Evolutionary conservation across 2,797 vertebrate species (phyloP), one percentile per base, ranked within the genome.

Genomic region (Zenarchopterus dispar): DNA sequence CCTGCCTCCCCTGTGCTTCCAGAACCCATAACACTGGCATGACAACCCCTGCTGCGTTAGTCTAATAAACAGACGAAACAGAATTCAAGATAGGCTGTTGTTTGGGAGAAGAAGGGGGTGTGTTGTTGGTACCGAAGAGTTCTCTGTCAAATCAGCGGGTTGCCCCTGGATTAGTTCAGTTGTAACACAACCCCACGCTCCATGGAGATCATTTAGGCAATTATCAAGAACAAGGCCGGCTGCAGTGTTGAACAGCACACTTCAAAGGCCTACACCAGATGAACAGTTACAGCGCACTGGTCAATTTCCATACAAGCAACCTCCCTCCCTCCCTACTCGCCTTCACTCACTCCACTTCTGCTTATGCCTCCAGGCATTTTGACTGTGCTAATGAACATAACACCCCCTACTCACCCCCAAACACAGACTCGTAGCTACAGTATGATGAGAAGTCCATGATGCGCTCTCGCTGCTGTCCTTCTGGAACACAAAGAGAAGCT

Each of bases 171-270:
- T 95, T 93, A 92, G 91, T 88, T 90, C 78, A 83, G 89, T 90
- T 93, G 93, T 92, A 92, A 79, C 87, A 75, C 88, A 87, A 88
- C 86, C 86, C 88, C 4, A 47, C 73, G 77, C 92, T 94, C 92
- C 93, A 78, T 74, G 76, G 94, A 94, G 93, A 94, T 93, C 93
- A 93, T 94, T 94, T 95, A 95, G 91, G 91, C 92, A 94, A 95
- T 95, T 95, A 94, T 86, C 91, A 93, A 94, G 93, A 95, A 94
- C 93, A 94, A 94, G 93, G 93, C 84, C 64, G 81, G 86, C 88
- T 81, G 86, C 87, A 85, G 88, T 81, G 92, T 84, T 80, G 84
- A 93, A 91, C 92, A 92, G 90, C 89, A 88, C 89, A 93, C 93
- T 92, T 94, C 93, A 94, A 95, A 95, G 91, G 83, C 82, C 82